Evolutionary conservation across 2,113 vertebrate genomes (phyloP).

Genomic region (Anseranas semipalmata): DNA sequence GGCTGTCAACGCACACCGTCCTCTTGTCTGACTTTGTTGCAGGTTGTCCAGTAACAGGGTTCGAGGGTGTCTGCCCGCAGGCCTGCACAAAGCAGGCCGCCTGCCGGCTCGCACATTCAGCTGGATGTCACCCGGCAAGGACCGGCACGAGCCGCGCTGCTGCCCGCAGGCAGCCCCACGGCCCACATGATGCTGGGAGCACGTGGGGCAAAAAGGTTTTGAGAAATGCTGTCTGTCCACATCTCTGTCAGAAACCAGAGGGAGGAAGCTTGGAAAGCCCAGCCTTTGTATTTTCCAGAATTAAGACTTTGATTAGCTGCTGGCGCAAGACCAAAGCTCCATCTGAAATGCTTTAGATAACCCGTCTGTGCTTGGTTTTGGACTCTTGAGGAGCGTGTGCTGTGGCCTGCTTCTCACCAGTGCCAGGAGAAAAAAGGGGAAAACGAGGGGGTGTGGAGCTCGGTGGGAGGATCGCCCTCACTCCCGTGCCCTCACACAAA

Average conservation of each 20-base stretch:
- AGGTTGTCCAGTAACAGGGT: not conserved
- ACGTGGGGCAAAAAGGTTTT: not conserved
- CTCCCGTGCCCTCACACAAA: not conserved
- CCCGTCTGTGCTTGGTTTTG: slow-evolving; percentile 21
- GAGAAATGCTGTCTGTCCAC: not conserved
- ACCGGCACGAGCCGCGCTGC: rapidly evolving
- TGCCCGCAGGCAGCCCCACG: rapidly evolving
- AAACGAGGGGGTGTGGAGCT: not conserved
- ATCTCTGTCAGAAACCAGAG: not conserved
- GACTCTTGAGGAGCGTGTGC: not conserved
- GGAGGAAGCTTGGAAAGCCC: not conserved
- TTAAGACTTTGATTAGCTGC: slow-evolving; percentile 63
- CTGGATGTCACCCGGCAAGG: not conserved
- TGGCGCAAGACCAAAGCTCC: slow-evolving; percentile 46
- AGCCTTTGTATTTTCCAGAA: slow-evolving; percentile 29
- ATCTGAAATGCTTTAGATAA: slow-evolving; percentile 52
- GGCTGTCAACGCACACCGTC: rapidly evolving
- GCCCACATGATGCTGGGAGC: rapidly evolving
- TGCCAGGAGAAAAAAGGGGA: not conserved
- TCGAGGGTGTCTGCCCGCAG: not conserved
- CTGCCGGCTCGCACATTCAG: too few species aligned
- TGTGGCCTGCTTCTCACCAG: not conserved
- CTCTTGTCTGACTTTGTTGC: not conserved
- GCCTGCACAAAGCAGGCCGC: not conserved
- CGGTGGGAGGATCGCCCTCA: rapidly evolving